A percentile compares a stretch with the other conserved stretches of the same genome.
Evolutionary conservation across 2,888 invertebrate genomes (phyloP).

Genomic region (Pediacus dermestoides): DNA sequence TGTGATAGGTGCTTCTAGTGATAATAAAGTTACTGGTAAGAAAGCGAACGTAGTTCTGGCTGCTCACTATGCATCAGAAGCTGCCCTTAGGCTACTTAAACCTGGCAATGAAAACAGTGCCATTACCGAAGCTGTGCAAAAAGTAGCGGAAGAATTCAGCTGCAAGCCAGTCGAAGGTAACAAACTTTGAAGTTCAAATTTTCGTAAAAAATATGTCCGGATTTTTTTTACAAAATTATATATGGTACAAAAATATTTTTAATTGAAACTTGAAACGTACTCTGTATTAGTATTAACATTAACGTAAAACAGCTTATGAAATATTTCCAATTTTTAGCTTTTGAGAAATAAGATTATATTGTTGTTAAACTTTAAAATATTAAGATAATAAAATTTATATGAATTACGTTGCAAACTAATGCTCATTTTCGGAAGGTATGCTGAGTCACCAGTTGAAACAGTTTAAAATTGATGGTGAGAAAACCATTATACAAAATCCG

Average conservation of each 20-base stretch:
- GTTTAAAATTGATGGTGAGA: slow-evolving; percentile 96
- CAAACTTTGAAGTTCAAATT: slow-evolving; percentile 38
- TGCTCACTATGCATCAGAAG: slow-evolving; percentile 93
- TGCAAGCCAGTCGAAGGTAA: slow-evolving; percentile 93
- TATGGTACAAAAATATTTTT: slow-evolving; percentile 7
- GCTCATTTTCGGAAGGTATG: no score
- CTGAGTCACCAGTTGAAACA: slow-evolving; percentile 93
- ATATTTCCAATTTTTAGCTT: no score
- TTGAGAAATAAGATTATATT: no score
- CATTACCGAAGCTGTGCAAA: slow-evolving; percentile 89
- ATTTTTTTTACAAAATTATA: slow-evolving; percentile 2
- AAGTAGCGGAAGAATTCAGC: slow-evolving; percentile 86
- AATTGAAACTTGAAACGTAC: slow-evolving; percentile 13
- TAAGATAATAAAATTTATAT: no score
- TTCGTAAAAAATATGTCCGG: slow-evolving; percentile 6
- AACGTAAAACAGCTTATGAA: slow-evolving; percentile 10
- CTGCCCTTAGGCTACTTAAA: slow-evolving; percentile 87
- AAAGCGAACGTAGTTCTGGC: slow-evolving; percentile 94
- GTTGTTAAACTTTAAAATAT: no score
- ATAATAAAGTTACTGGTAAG: slow-evolving; percentile 76
- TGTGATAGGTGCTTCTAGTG: slow-evolving; percentile 74
- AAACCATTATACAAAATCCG: slow-evolving; percentile 96
- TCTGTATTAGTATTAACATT: not conserved
- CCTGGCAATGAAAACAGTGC: slow-evolving; percentile 88
- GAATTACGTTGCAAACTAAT: no score